Evolutionary conservation across 1,140 invertebrate genomes (phyloP), one percentile per base, ranked within the genome.

Genomic region (Lordiphosa stackelbergi): DNA sequence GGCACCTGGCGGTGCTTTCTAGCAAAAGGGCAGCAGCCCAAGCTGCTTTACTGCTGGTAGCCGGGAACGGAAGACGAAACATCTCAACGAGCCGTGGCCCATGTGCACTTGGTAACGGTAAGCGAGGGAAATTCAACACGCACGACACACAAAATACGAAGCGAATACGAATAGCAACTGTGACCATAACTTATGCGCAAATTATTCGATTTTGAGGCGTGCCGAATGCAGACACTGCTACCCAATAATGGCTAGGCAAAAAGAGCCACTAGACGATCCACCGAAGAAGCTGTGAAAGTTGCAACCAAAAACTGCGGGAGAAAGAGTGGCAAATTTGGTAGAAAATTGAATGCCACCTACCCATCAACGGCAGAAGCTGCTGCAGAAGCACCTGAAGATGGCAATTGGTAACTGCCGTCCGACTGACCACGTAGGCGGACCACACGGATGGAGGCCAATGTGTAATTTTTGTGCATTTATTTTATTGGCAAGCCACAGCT

Each of bases 151-250:
- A 60, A 49, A 53, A 49, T 38, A 19, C 34, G 16, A 1, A 10
- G 22, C 28, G 28, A 22, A 43, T 35, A 43, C 45, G 48, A 51
- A 37, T 22, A 40, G 11, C 64, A 60, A 69, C 37, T 69, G 66
- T 69, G 66, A 69, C 66, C 66, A 69, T 69, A 69, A 69, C 66
- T 69, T 69, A 69, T 69, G 66, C 65, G 66, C 57, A 69, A 69
- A 69, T 69, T 53, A 69, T 69, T 69, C 57, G 66, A 69, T 69
- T 69, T 69, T 57, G 57, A 69, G 66, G 66, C 66, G 66, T 69
- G 55, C 34, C 45, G 54, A 69, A 69, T 69, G 66, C 65, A 69
- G 66, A 68, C 59, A 53, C 46, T 42, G 64, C 66, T 69, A 69
- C 66, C 66, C 66, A 69, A 69, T 69, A 69, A 69, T 69, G 51